These are phyloP conservation scores for Odontophorus gujanensis DNA, from an alignment of 2,113 vertebrate genomes.

Conservation along the genomic window DNA sequence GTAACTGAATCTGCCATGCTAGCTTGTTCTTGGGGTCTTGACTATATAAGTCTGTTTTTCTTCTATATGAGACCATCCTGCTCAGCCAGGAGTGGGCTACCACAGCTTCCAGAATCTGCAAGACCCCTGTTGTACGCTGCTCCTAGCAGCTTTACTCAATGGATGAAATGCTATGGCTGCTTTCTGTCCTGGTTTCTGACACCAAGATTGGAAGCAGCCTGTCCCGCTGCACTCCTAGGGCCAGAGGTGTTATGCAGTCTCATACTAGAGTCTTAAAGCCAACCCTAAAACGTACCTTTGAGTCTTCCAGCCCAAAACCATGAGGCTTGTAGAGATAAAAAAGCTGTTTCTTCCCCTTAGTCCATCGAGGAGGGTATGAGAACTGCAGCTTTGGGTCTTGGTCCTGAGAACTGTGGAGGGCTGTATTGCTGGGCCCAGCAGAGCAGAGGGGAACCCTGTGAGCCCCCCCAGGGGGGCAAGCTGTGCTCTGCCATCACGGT, in stretches of 20 bases:
- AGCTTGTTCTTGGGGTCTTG: not conserved
- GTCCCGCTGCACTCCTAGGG: fast-evolving
- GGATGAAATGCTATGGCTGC: not conserved
- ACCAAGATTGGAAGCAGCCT: not conserved
- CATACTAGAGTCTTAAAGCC: not conserved
- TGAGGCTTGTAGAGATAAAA: fast-evolving
- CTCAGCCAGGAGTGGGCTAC: not conserved
- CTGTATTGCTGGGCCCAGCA: not conserved
- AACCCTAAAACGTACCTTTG: not conserved
- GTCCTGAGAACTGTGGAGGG: not conserved
- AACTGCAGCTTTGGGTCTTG: not conserved
- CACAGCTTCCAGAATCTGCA: not conserved
- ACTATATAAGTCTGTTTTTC: not conserved
- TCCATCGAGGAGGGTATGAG: not conserved
- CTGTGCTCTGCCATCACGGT: not conserved
- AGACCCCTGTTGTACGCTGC: not conserved
- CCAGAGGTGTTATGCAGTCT: not conserved
- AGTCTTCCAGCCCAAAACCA: not conserved
- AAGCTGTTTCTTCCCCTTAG: not conserved
- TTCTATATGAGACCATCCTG: not conserved
- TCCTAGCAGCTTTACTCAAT: not conserved
- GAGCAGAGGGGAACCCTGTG: not conserved
- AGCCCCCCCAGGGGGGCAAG: not conserved
- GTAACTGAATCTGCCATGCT: not conserved
- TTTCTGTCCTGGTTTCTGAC: not conserved